Conservation (phyloP, 2,797 vertebrate genomes). For the Bovichtus variegatus region DNA sequence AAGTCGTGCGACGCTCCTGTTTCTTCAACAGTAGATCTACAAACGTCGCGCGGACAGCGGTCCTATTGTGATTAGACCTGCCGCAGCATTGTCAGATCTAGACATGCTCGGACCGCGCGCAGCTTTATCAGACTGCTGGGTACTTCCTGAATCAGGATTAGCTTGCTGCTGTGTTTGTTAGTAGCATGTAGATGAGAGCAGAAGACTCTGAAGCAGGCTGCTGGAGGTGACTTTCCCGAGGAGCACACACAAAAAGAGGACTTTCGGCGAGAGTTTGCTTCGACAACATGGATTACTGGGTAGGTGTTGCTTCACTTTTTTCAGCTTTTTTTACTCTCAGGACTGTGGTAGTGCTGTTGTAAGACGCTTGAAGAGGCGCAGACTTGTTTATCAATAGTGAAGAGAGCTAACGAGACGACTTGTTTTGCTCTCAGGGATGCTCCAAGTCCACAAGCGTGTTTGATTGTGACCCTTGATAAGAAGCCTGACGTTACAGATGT, state of each 20-base stretch:
- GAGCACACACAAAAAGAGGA: constrained; percentile 33
- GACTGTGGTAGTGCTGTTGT: constrained; percentile 26
- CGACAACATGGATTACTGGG: constrained; percentile 85
- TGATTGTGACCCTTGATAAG: not conserved
- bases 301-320: constrained; percentile 65
- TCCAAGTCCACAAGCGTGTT: not conserved
- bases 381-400: constrained; percentile 60
- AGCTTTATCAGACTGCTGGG: not conserved
- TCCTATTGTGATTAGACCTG: rapidly evolving
- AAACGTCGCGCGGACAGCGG: rapidly evolving
- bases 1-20: not conserved
- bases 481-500: not conserved
- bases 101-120: constrained; percentile 28
- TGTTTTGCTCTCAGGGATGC: constrained; percentile 46
- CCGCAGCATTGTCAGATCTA: constrained; percentile 45
- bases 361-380: constrained; percentile 15
- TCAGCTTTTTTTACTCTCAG: not conserved
- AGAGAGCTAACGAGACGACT: constrained; percentile 36
- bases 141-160: constrained; percentile 80
- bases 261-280: constrained; percentile 35
- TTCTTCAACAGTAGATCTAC: constrained; percentile 21
- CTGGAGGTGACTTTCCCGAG: constrained; percentile 60
- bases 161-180: constrained; percentile 58
- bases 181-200: constrained; percentile 77
- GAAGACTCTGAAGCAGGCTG: constrained; percentile 45